A percentile compares a stretch with the other conserved stretches of the same genome.
phyloP scores from a whole-genome alignment of 2,888 invertebrate genomes.

The Neelides folsomi region DNA sequence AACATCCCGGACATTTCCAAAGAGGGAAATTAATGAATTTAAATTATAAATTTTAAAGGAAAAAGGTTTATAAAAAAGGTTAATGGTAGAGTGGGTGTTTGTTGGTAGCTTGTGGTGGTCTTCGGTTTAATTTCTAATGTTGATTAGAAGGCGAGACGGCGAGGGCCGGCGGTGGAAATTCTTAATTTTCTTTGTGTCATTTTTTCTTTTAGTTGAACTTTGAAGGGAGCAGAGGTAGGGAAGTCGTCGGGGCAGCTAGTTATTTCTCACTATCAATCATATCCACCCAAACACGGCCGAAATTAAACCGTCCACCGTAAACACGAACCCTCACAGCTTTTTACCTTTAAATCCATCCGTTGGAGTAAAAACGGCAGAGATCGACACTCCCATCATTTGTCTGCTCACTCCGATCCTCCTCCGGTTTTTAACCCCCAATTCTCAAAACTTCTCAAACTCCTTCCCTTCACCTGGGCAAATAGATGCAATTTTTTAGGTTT shows the following conservation, averaged over 20 bases:
- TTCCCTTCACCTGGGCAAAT: too few relatives aligned
- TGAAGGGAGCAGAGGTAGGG: conserved; percentile 8
- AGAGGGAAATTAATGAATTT: too few relatives aligned
- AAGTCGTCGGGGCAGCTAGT: conserved; percentile 16
- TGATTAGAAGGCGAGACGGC: too few relatives aligned
- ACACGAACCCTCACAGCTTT: conserved; percentile 6
- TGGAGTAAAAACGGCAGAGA: not conserved
- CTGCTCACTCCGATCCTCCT: conserved; percentile 1
- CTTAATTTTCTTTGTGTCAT: conserved; percentile 31
- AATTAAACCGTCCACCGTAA: not conserved
- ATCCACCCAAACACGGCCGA: not conserved
- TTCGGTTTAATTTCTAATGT: too few relatives aligned
- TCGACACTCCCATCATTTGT: not conserved
- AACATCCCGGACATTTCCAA: not conserved
- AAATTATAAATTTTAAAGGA: too few relatives aligned
- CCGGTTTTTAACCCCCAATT: not conserved
- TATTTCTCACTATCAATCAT: conserved; percentile 33
- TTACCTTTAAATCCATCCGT: not conserved
- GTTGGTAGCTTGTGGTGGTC: too few relatives aligned
- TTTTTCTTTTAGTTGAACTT: conserved; percentile 12
- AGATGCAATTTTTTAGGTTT: too few relatives aligned
- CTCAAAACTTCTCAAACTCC: not conserved
- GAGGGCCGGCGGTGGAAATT: conserved; percentile 22
- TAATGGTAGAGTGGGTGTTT: not conserved
- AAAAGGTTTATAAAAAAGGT: too few relatives aligned